Conservation (phyloP, 2,888 invertebrate species). For the Uloborus plumipes region DNA sequence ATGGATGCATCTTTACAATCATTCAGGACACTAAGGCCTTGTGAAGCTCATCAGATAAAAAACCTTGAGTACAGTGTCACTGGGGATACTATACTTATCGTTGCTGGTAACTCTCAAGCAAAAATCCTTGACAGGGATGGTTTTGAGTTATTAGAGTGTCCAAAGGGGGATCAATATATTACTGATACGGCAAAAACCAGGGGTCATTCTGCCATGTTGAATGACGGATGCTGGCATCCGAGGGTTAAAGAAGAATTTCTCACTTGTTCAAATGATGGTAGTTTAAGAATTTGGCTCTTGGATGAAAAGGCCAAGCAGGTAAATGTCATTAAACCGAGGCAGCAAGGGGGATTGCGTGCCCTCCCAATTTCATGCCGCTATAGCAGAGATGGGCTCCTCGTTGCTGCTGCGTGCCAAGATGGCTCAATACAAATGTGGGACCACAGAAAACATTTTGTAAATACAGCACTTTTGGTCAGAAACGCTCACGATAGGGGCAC, state of each 20-base stretch:
- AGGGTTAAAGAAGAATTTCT: conserved; percentile 90
- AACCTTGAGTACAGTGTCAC: conserved; percentile 91
- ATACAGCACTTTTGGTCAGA: conserved; percentile 83
- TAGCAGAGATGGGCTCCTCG: conserved; percentile 86
- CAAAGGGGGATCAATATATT: conserved; percentile 96
- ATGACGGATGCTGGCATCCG: conserved; percentile 95
- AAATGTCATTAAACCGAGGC: conserved; percentile 85
- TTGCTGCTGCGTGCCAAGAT: conserved; percentile 89
- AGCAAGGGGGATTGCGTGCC: conserved; percentile 85
- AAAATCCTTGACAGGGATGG: conserved; percentile 96
- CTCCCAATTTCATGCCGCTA: conserved; percentile 87
- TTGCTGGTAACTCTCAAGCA: conserved; percentile 85
- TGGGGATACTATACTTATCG: conserved; percentile 92
- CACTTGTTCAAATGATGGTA: conserved; percentile 94
- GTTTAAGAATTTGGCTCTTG: conserved; percentile 91
- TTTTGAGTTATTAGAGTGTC: conserved; percentile 91
- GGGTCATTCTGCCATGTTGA: conserved; percentile 93
- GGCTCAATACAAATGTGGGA: conserved; percentile 99
- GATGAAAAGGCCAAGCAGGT: conserved; percentile 83
- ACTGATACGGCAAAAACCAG: conserved; percentile 93
- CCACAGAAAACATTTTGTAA: conserved; percentile 87
- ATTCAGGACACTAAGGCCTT: conserved; percentile 93
- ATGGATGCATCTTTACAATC: conserved; percentile 94
- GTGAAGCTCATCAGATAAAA: conserved; percentile 93
- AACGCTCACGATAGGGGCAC: conserved; percentile 84